A percentile compares a stretch with the other conserved stretches of the same genome.
These are phyloP conservation scores for Onychostoma macrolepis DNA, from an alignment of 2,113 vertebrate species.

Conservation along the genomic window DNA sequence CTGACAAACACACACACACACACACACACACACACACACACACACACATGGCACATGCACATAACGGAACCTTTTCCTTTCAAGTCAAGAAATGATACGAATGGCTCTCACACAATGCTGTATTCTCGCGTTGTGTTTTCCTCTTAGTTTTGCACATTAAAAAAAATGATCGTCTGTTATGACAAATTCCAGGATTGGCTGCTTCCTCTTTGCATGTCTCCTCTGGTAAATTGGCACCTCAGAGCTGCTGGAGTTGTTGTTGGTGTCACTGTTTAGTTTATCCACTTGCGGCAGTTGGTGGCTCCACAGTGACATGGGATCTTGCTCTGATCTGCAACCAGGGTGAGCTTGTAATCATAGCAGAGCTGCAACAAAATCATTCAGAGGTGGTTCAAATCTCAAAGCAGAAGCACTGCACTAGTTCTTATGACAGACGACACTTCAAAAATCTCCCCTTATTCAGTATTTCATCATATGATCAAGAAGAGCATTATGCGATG, in stretches of 20 bases:
- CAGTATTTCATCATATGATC: neutral
- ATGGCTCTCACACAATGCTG: constrained; percentile 54
- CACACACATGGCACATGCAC: constrained; percentile 73
- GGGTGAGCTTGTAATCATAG: constrained; percentile 96
- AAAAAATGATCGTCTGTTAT: neutral
- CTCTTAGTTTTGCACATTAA: constrained; percentile 51
- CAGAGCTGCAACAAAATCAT: constrained; percentile 82
- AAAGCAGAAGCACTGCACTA: neutral
- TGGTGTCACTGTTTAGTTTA: constrained; percentile 82
- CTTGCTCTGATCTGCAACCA: constrained; percentile 90
- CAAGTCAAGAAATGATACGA: constrained; percentile 49
- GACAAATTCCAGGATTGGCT: constrained; percentile 6
- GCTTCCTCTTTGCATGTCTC: constrained; percentile 49
- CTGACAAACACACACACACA: constrained; percentile 41
- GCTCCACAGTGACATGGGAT: constrained; percentile 94
- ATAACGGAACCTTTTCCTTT: constrained; percentile 47
- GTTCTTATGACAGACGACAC: neutral
- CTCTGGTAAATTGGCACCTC: constrained; percentile 76
- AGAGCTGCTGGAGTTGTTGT: constrained; percentile 54
- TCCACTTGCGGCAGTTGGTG: constrained; percentile 98
- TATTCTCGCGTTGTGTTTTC: constrained; percentile 46
- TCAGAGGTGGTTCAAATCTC: neutral
- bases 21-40: constrained; percentile 53
- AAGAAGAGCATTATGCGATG: neutral
- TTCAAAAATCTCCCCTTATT: neutral